Base-by-base conservation (phyloP, 2,888 invertebrate genomes). In the Xestia xanthographa region DNA sequence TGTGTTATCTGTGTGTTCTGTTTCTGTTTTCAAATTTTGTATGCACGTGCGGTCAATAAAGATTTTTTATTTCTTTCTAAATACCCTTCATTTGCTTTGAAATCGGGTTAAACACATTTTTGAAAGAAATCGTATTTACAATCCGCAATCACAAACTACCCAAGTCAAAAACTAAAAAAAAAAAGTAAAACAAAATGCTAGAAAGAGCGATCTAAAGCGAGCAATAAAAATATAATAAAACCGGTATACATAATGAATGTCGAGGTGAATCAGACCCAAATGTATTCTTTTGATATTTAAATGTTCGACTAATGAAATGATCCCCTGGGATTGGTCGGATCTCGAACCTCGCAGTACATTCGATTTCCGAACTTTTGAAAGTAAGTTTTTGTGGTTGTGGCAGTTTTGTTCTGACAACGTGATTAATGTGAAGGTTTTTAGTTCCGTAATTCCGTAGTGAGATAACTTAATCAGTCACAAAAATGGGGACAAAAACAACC, bases 281-380 rank as follows among this genome's bases (percentile, higher is more conserved):
- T 94, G 88, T 94, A 94, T 94, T 94, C 94, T 92, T 94, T 94
- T 94, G 94, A 94, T 92, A 94, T 94, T 94, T 91, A 94, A 94
- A 94, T 94, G 90, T 89, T 88, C 84, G 89, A 89, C 92, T 94
- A 94, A 94, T 93, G 93, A 94, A 92, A 94, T 92, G 91, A 92
- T 92, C 92, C 91, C 86, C 65, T 6, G 88, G 89, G 90, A 85
- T 77, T 79, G 77, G 72, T 62, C 41, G 69, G 78, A 80, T 80
- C 74, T 80, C 79, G 79, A 74, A 53, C 63, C 41, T 41, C 63
- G 77, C 81, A 72, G 86, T 75, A 72, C 76, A 85, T 85, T 77
- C 80, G 75, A 82, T 76, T 67, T 75, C 48, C 63, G 56, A 82
- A 85, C 85, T 86, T 86, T 86, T 63, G 72, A 75, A 80, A 82